Base-by-base conservation (phyloP, 2,888 invertebrate species). In the Pachymerium ferrugineum region DNA sequence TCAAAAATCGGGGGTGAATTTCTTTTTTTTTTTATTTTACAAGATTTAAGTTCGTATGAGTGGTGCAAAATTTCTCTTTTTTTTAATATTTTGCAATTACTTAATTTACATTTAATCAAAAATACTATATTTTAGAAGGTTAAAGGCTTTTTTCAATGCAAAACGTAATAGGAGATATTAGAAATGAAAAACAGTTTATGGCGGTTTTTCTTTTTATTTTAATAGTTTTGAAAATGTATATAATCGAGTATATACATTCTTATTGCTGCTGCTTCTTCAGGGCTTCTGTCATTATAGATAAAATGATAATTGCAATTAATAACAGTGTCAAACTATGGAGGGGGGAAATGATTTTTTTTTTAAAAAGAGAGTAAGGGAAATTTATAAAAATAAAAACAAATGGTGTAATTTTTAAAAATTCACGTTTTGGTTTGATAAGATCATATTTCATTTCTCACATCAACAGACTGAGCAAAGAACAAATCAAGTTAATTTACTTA, bases 211-310 rank as follows among this genome's bases (percentile, higher is more conserved):
- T 54, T 54, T 54, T 54, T 14, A 22, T 54, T 22, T 28, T 25
- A 25, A 22, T 5, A 54, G 8, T 54, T 54, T n/a, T n/a, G n/a
- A 25, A 10, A 38, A 16, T n/a, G 19, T 47, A 16, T 42, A 42
- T 47, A 47, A 28, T 62, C 22, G 25, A 19, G 28, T 62, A 62
- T 62, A 28, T 62, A 62, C 62, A 28, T 62, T 62, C 62, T 62
- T 62, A 62, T 62, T 62, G 62, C 62, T 62, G 62, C 62, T 62
- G 62, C 62, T 62, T 62, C 62, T 62, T 62, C 62, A 62, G 62
- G 62, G 62, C 62, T 62, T 62, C 62, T 62, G 62, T 62, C 62
- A 62, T 62, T 38, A 3, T n/a, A 38, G 38, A 38, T 38, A 38
- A 38, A 38, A 38, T 12, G 38, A 3, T 38, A 62, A 62, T 62